Evolutionary conservation across 2,888 invertebrate genomes (phyloP), one percentile per base, ranked within the genome.

Genomic region (Ellobium chinense): DNA sequence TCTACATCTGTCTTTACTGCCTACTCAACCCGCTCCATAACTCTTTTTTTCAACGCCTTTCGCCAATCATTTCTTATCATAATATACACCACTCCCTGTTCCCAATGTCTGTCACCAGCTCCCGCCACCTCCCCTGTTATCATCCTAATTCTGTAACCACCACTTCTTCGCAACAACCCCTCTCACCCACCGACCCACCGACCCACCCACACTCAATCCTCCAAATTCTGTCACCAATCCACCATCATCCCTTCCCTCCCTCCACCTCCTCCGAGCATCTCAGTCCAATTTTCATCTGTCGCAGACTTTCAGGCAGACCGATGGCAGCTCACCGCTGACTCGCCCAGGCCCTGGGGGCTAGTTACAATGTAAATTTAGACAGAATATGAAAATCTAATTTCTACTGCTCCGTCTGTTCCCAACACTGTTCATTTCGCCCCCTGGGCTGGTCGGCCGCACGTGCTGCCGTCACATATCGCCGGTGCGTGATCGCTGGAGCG

Each of bases 361-460:
- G 76, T 76, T 76, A 76, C 76, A 54, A 76, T 76, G 76, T 76
- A 76, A 76, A 76, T 76, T 76, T 76, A 34, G 66, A 65, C 76
- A 76, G 66, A 76, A 76, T 76, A 76, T 76, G 76, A 76, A 76
- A 76, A 76, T 76, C 76, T 76, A 76, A 76, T 76, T 63, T 74
- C 54, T 65, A 58, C 34, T 65, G 21, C 65, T n/a, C 76, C 76
- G 76, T 76, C 76, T 76, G 76, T 76, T 76, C 72, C 36, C 58
- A 18, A 12, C 37, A 21, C 12, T 36, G 72, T n/a, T 60, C 72
- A 72, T 34, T 70, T 70, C 29, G 56, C 70, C 70, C 29, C 37
- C 58, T 58, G 74, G 74, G 74, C 46, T 24, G 27, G 39, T 39
- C 39, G 54, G 9, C 39, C 21, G 60, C 60, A 74, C 74, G 74